phyloP scores from a whole-genome alignment of 2,797 vertebrate species.

The Fundulus diaphanus region DNA sequence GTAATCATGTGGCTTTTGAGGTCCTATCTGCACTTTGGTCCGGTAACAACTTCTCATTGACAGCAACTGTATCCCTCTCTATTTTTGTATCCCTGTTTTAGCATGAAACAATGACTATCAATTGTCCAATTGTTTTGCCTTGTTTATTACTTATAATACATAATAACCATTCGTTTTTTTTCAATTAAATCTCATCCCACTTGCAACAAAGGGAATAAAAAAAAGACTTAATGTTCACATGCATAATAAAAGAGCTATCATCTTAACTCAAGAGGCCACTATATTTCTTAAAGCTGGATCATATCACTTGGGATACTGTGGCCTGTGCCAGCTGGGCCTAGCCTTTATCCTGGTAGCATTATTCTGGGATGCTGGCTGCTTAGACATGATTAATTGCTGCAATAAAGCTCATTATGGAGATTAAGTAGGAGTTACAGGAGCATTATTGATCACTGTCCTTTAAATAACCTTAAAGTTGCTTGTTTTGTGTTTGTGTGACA shows the following conservation, averaged over 20 bases:
- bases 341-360: slow-evolving; percentile 75
- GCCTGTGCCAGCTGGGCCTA: slow-evolving; percentile 42
- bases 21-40: no score
- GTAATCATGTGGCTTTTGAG: no score
- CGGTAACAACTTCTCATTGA: no score
- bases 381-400: slow-evolving; percentile 83
- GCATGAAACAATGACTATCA: background rate
- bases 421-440: slow-evolving; percentile 85
- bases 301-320: slow-evolving; percentile 36
- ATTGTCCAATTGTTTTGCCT: background rate
- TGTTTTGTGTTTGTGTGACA: slow-evolving; percentile 75
- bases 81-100: background rate
- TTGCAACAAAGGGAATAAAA: background rate
- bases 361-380: slow-evolving; percentile 74
- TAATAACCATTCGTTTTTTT: background rate
- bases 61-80: background rate
- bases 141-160: background rate
- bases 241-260: slow-evolving; percentile 39
- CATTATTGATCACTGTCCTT: slow-evolving; percentile 86
- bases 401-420: slow-evolving; percentile 87
- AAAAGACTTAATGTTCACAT: slow-evolving; percentile 18
- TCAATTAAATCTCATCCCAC: background rate
- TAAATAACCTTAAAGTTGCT: slow-evolving; percentile 86
- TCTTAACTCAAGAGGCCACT: slow-evolving; percentile 36
- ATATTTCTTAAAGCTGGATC: slow-evolving; percentile 28